These are phyloP conservation scores for Tragelaphus strepsiceros DNA, from an alignment of 2,113 vertebrate species.

Conservation along the genomic window DNA sequence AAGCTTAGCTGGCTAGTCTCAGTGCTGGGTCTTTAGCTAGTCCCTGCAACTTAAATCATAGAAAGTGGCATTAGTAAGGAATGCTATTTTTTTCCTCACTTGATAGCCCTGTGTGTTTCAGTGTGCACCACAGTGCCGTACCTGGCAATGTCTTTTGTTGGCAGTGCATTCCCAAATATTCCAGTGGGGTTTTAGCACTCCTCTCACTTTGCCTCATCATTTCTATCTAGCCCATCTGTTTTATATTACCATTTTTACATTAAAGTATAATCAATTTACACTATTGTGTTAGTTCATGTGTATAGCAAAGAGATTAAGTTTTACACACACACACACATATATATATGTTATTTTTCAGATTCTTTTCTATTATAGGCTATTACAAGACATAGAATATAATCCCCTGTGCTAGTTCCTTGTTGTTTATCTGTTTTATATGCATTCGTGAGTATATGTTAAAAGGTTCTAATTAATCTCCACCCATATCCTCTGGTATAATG, in stretches of 20 bases:
- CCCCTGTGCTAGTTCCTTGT: not conserved
- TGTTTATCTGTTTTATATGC: not conserved
- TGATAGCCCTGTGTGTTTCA: not conserved
- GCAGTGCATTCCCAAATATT: not conserved
- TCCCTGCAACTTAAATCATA: not conserved
- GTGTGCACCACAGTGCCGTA: not conserved
- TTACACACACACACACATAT: not conserved
- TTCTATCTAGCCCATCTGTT: not conserved
- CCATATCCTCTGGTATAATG: not conserved
- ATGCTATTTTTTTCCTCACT: not conserved
- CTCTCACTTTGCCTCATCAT: not conserved
- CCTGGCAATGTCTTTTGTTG: not conserved
- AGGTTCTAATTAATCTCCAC: not conserved
- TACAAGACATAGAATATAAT: not conserved
- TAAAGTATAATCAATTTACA: not conserved
- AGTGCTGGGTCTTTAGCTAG: fast-evolving
- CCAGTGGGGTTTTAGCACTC: not conserved
- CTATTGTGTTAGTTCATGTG: not conserved
- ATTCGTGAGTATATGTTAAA: not conserved
- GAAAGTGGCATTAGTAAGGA: not conserved
- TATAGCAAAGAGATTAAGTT: not conserved
- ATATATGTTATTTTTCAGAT: not conserved
- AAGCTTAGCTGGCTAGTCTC: not conserved
- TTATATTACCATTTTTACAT: not conserved
- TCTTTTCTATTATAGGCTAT: not conserved